Conservation (phyloP, 2,888 invertebrate species). For the Drosophila anomelani region DNA sequence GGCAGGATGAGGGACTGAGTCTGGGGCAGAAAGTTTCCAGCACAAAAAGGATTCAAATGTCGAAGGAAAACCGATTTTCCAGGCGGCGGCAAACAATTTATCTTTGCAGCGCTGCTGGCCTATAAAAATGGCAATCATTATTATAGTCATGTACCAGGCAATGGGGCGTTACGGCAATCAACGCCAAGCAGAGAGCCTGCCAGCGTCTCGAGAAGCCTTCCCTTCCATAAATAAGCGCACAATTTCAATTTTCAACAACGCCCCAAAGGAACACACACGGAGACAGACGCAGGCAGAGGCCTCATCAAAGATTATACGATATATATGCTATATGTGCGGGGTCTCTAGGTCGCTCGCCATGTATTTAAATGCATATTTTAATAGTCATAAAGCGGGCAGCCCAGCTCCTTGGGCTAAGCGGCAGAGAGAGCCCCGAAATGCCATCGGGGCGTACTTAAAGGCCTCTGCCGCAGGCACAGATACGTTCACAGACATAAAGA, state of each 20-base stretch:
- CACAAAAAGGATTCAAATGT: constrained; percentile 42
- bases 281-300: constrained; percentile 32
- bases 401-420: constrained; percentile 54
- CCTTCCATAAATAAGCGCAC: constrained; percentile 71
- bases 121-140: constrained; percentile 76
- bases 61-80: constrained; percentile 43
- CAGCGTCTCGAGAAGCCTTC: constrained; percentile 50
- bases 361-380: constrained; percentile 79
- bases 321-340: constrained; percentile 13
- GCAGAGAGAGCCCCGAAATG: constrained; percentile 54
- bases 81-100: constrained; percentile 59
- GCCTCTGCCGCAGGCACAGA: constrained; percentile 41
- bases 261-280: constrained; percentile 39
- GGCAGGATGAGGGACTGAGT: no score
- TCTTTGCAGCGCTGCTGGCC: constrained; percentile 46
- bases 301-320: constrained; percentile 36
- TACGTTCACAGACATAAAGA: constrained; percentile 20
- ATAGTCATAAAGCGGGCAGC: constrained; percentile 70
- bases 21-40: constrained; percentile 14
- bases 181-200: constrained; percentile 48
- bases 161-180: constrained; percentile 79
- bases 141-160: constrained; percentile 78
- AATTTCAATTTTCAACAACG: constrained; percentile 72
- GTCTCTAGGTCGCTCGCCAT: constrained; percentile 11
- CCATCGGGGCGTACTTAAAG: constrained; percentile 73